Evolutionary conservation across 2,797 vertebrate species (phyloP), one percentile per base, ranked within the genome.

Genomic region (Rhinogobio ventralis): DNA sequence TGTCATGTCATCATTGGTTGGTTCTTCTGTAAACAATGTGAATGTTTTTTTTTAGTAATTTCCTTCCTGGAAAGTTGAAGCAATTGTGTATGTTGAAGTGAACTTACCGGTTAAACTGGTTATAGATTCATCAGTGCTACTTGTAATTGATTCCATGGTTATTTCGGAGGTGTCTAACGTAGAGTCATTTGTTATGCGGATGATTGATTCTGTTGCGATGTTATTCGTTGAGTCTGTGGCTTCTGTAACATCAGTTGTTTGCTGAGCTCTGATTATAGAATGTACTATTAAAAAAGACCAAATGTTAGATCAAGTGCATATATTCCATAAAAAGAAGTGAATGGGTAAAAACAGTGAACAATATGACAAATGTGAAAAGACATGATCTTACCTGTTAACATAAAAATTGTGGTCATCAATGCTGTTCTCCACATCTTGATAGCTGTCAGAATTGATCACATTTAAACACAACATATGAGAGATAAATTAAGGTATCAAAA

Each of bases 351-450:
- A 60, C 2, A 55, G 5, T 39, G 11, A 28, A 28, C 42, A 28
- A 72, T 28, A 17, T 33, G 19, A 6, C 28, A 33, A 64, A 72
- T 11, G 7, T 42, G 5, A 42, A 28, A 28, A 57, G n/a, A 23
- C 17, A 76, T 19, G 0, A 86, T 55, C 62, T 82, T 53, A 67
- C 80, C 45, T 53, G 23, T 57, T 73, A 66, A 30, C 7, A 82
- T 11, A 30, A 42, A 55, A 23, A 60, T 2, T 13, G 36, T 42
- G 30, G 23, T 83, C 23, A 39, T 57, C 13, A 46, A 7, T 13
- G 20, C 7, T 69, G 20, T 78, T 60, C 64, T 73, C 36, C 53
- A 30, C 74, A 84, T 84, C 49, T n/a, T 84, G 39, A 5, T 39
- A 20, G 11, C 60, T 80, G 42, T 57, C 6, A 39, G 2, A 76